Conservation (phyloP, 2,888 invertebrate species). For the Adela reaumurella region DNA sequence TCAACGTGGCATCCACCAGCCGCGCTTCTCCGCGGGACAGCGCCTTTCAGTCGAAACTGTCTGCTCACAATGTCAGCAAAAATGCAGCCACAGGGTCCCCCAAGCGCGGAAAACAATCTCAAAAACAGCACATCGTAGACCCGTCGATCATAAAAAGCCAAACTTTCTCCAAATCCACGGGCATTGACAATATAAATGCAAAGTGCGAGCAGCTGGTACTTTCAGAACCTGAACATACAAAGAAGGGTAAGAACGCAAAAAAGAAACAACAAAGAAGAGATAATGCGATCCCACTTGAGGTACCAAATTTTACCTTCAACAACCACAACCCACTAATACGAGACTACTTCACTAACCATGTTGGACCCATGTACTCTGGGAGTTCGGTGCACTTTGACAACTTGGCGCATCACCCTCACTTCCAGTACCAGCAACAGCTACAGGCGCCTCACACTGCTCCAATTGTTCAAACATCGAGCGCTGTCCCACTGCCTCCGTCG, state of each 20-base stretch:
- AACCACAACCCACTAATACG: conserved; percentile 20
- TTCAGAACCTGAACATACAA: not conserved
- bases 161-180: not conserved
- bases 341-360: conserved; percentile 26
- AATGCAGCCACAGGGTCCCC: not conserved
- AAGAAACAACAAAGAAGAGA: conserved; percentile 29
- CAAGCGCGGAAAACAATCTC: not conserved
- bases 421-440: conserved; percentile 23
- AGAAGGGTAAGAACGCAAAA: conserved; percentile 28
- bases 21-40: not conserved
- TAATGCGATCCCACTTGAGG: conserved; percentile 20
- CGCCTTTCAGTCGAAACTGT: not conserved
- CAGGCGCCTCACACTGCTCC: conserved; percentile 10
- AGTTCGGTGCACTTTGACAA: conserved; percentile 38
- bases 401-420: conserved; percentile 34
- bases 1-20: too few species aligned
- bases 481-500: too few species aligned
- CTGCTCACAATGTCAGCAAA: not conserved
- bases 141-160: not conserved
- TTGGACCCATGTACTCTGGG: conserved; percentile 28
- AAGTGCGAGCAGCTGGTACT: not conserved
- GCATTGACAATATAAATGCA: not conserved
- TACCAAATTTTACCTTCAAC: conserved; percentile 13
- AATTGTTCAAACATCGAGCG: not conserved
- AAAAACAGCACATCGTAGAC: not conserved